Percentiles rank a stretch among this genome's conserved stretches.
Conservation (phyloP, 1,140 invertebrate species). For the Phymorhynchus buccinoides region DNA sequence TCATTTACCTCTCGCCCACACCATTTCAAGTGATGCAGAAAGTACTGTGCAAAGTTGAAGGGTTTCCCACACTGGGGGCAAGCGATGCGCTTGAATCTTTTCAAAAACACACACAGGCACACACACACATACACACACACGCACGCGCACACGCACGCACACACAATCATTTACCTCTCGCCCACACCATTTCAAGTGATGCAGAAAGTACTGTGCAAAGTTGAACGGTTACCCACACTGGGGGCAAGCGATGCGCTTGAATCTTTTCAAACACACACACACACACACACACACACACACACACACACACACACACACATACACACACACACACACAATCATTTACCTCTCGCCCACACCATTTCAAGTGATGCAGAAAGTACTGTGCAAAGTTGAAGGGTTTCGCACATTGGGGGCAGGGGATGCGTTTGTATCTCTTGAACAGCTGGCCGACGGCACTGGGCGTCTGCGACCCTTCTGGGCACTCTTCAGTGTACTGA, state of each 20-base stretch:
- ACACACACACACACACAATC: background rate
- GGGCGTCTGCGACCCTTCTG: conserved; percentile 48
- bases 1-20: too few species aligned
- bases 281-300: background rate
- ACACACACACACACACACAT: background rate
- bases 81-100: too few species aligned
- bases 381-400: conserved; percentile 42
- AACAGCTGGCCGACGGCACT: conserved; percentile 40
- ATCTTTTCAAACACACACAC: background rate
- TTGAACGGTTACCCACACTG: too few species aligned
- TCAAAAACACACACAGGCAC: too few species aligned
- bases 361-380: conserved; percentile 49
- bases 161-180: background rate
- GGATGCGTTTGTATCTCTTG: conserved; percentile 43
- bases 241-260: too few species aligned
- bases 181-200: background rate
- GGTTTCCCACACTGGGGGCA: too few species aligned
- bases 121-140: background rate
- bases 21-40: too few species aligned
- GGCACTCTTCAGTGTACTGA: conserved; percentile 51
- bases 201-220: background rate
- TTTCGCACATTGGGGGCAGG: conserved; percentile 51
- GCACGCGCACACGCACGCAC: background rate
- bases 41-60: too few species aligned
- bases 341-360: conserved; percentile 59